Evolutionary conservation across 2,888 invertebrate genomes (phyloP), one percentile per base, ranked within the genome.

Genomic region (Pogonocherus hispidulus): DNA sequence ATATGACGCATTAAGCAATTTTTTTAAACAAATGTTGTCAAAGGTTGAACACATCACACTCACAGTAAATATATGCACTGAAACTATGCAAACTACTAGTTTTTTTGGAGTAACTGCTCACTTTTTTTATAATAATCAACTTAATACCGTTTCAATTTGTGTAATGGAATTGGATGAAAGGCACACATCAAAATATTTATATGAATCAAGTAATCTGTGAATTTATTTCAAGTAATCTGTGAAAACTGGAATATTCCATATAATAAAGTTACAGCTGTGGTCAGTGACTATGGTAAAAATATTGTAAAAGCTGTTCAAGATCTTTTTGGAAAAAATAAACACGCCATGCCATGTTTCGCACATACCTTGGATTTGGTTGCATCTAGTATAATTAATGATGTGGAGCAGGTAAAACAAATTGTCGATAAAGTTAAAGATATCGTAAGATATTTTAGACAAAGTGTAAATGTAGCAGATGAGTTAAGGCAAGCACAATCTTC

Each of bases 51-150:
- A 20, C 41, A 8, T 71, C n/a, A 56, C 66, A n/a, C 18, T 74
- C n/a, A 77, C 75, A 3, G 69, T 64, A 14, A 76, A 77, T 63
- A 63, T 70, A 9, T 78, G 78, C 72, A 73, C 73, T 22, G 76
- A 77, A 16, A 72, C 73, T 8, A 56, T 71, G 56, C 54, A 69
- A 11, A 74, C 68, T 16, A 66, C 27, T 23, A 74, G 77, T 52
- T 77, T 67, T 66, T 44, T 77, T 16, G 75, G 73, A 19, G 19
- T 72, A 18, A 74, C 73, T 16, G 37, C 60, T n/a, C 72, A 76
- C 52, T 71, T 69, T 57, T 47, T 47, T 46, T 6, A 41, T 8
- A 49, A 65, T 6, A 32, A 11, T 32, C 20, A 67, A 56, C 8
- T 67, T 9, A 37, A n/a, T 20, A 54, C 47, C 14, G 27, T 23